Percentiles rank a stretch among this genome's conserved stretches.
phyloP scores from a whole-genome alignment of 2,113 vertebrate genomes.

The Solenodon paradoxus region DNA sequence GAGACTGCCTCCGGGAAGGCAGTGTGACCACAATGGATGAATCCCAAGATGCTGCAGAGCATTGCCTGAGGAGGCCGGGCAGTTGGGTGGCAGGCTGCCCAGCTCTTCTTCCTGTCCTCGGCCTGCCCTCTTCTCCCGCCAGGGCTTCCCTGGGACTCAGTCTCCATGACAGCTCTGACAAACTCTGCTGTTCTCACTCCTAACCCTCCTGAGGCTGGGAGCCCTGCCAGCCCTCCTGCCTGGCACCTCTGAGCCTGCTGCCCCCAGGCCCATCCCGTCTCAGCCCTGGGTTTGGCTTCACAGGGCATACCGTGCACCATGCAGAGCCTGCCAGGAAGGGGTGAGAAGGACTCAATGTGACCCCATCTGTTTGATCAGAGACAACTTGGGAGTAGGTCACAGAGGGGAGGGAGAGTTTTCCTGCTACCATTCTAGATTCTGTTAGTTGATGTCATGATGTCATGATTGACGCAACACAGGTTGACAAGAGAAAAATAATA shows the following conservation, averaged over 20 bases:
- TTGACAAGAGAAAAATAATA: neutral
- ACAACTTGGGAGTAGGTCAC: rapidly evolving
- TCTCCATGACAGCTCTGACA: neutral
- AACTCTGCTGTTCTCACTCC: neutral
- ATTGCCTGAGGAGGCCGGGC: neutral
- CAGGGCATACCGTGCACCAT: neutral
- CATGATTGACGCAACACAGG: neutral
- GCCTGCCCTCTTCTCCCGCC: too few species aligned
- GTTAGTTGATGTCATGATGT: neutral
- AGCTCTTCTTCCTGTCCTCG: neutral
- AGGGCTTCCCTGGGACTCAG: neutral
- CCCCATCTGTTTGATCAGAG: rapidly evolving
- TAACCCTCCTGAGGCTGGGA: neutral
- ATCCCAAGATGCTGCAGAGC: neutral
- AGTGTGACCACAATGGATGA: rapidly evolving
- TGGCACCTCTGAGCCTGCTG: rapidly evolving
- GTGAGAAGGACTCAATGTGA: too few species aligned
- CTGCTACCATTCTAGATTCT: neutral
- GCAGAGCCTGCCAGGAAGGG: too few species aligned
- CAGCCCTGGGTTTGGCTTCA: neutral
- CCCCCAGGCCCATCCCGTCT: neutral
- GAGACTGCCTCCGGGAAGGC: neutral
- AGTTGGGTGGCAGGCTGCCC: neutral
- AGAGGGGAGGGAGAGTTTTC: rapidly evolving
- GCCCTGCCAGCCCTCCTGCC: rapidly evolving